A percentile compares a stretch with the other conserved stretches of the same genome.
Conservation (phyloP, 2,888 invertebrate species). For the Carpatolechia fugitivella region DNA sequence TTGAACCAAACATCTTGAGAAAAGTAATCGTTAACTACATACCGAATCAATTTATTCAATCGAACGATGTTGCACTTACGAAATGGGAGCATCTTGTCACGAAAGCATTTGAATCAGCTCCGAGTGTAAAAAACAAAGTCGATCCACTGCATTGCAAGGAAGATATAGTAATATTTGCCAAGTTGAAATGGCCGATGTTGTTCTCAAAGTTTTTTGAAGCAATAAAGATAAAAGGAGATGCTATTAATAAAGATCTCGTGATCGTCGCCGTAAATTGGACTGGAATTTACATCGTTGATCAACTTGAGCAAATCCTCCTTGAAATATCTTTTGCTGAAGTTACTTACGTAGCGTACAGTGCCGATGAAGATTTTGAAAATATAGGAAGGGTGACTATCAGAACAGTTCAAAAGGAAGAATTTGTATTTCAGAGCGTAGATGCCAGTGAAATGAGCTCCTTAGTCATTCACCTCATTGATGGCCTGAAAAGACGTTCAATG, state of each 20-base stretch:
- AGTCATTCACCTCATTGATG: conserved; percentile 90
- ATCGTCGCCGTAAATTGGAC: conserved; percentile 97
- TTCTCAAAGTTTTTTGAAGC: conserved; percentile 97
- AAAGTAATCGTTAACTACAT: conserved; percentile 88
- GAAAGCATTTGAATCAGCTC: conserved; percentile 84
- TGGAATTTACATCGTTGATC: conserved; percentile 94
- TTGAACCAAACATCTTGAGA: conserved; percentile 84
- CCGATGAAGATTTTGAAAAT: conserved; percentile 66
- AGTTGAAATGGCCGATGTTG: conserved; percentile 95
- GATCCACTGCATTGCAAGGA: conserved; percentile 88
- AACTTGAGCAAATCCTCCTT: conserved; percentile 92
- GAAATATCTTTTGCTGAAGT: conserved; percentile 94
- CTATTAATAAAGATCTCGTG: conserved; percentile 84
- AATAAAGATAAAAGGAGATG: conserved; percentile 85
- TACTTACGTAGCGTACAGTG: conserved; percentile 83
- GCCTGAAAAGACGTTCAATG: conserved; percentile 90
- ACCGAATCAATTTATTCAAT: conserved; percentile 85
- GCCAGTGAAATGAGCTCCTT: conserved; percentile 91
- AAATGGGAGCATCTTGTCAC: conserved; percentile 87
- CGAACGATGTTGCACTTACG: conserved; percentile 80
- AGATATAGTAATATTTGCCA: conserved; percentile 94
- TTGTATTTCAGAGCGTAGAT: conserved; percentile 93
- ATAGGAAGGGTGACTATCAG: conserved; percentile 86
- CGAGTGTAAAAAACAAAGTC: conserved; percentile 83
- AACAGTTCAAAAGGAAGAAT: conserved; percentile 93